phyloP scores from a whole-genome alignment of 2,797 vertebrate genomes.

The Vipera latastei region DNA sequence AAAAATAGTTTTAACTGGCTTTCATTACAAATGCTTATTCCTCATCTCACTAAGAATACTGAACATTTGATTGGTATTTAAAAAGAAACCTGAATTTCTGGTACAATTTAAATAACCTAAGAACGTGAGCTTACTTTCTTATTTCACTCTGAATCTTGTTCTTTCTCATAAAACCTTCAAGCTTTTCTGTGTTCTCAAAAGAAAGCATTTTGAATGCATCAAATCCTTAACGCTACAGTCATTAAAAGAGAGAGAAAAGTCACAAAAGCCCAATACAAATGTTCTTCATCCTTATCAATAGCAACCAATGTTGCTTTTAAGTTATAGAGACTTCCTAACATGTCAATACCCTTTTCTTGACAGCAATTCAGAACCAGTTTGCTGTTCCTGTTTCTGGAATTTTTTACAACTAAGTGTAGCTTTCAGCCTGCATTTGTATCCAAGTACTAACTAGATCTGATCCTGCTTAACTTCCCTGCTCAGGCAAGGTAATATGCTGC shows the following conservation, averaged over 20 bases:
- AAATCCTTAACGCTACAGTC: neutral
- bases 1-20: neutral
- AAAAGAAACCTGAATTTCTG: neutral
- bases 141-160: neutral
- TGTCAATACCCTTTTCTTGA: neutral
- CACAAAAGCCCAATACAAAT: neutral
- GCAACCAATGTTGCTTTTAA: neutral
- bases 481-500: neutral
- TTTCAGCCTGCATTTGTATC: neutral
- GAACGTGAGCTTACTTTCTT: neutral
- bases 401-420: neutral
- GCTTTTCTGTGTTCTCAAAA: neutral
- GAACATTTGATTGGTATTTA: neutral
- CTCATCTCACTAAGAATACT: neutral
- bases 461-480: neutral
- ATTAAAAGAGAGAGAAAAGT: neutral
- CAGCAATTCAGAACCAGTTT: neutral
- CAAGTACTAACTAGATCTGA: neutral
- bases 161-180: neutral
- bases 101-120: neutral
- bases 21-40: neutral
- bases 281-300: neutral
- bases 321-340: neutral
- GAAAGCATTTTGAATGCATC: neutral
- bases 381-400: neutral